Conservation (phyloP, 1,140 invertebrate genomes). For the Lordiphosa collinella region DNA sequence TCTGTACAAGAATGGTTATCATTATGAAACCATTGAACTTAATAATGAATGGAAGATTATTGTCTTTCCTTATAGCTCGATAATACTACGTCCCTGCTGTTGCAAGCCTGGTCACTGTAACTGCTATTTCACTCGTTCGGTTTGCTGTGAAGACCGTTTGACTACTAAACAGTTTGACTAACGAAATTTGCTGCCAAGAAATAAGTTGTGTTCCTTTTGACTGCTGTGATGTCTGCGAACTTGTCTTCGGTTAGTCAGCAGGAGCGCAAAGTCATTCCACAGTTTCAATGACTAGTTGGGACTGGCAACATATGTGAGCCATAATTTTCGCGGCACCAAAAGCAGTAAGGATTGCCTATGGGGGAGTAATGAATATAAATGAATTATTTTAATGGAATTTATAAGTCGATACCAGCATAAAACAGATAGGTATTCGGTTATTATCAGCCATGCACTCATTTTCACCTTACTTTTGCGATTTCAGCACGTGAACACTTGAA, state of each 20-base stretch:
- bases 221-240: constrained; percentile 6
- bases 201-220: constrained; percentile 23
- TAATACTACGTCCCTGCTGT: constrained; percentile 19
- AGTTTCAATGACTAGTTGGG: constrained; percentile 39
- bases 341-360: constrained; percentile 19
- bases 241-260: constrained; percentile 15
- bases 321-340: constrained; percentile 49
- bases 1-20: constrained; percentile 35
- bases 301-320: constrained; percentile 58
- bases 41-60: constrained; percentile 38
- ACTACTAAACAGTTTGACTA: not conserved
- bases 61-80: constrained; percentile 32
- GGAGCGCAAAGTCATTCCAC: constrained; percentile 10
- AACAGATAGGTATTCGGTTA: too few species aligned
- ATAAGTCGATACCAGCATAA: too few species aligned
- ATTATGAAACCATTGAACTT: constrained; percentile 40
- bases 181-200: constrained; percentile 17
- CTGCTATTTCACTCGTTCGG: constrained; percentile 11
- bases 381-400: not conserved
- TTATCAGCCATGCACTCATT: too few species aligned
- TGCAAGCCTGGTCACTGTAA: constrained; percentile 27
- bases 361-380: not conserved
- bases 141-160: constrained; percentile 30
- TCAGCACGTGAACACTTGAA: too few species aligned
- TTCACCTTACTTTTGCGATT: too few species aligned